Evolutionary conservation across 2,113 vertebrate genomes (phyloP).

Genomic region (Tachycineta bicolor): DNA sequence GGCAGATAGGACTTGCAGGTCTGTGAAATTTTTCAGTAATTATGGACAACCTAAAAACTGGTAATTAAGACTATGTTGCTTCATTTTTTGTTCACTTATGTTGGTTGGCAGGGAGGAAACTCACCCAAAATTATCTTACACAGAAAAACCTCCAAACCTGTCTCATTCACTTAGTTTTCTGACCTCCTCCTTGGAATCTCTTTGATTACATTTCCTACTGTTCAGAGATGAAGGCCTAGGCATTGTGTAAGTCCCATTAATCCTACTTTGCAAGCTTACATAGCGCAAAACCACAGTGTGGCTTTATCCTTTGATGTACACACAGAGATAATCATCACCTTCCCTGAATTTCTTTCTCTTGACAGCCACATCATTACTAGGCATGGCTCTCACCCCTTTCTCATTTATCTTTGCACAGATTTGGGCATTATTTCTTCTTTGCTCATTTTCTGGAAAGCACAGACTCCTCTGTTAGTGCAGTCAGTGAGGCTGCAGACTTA

Average conservation of each 20-base stretch:
- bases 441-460: background rate
- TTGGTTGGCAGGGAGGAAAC: background rate
- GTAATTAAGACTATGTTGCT: background rate
- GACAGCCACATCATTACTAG: background rate
- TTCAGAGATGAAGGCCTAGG: background rate
- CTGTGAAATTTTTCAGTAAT: background rate
- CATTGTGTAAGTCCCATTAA: background rate
- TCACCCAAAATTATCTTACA: background rate
- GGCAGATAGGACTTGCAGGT: background rate
- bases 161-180: background rate
- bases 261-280: slow-evolving; percentile 17
- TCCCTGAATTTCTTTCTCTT: background rate
- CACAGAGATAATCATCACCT: background rate
- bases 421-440: background rate
- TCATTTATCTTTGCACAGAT: background rate
- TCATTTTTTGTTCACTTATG: background rate
- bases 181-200: background rate
- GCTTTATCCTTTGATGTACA: background rate
- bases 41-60: background rate
- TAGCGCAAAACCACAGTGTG: background rate
- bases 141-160: background rate
- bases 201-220: background rate
- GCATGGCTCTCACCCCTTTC: background rate
- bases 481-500: background rate
- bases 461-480: background rate